Conservation (phyloP, 2,888 invertebrate genomes). For the Pachymerium ferrugineum region DNA sequence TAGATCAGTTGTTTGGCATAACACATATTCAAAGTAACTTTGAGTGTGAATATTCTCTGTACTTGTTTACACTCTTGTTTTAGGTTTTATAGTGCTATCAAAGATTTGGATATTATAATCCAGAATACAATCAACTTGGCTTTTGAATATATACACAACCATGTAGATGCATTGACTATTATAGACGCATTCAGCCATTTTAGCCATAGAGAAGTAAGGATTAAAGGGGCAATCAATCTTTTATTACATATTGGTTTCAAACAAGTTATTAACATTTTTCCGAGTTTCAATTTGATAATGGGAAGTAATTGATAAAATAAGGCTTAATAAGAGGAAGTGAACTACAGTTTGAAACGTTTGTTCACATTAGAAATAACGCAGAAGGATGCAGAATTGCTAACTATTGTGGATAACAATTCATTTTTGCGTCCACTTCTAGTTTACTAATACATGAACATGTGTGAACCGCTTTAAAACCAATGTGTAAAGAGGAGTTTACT, state of each 20-base stretch:
- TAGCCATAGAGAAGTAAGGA: constrained; percentile 57
- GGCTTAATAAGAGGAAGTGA: not conserved
- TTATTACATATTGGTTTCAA: not conserved
- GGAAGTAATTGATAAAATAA: not conserved
- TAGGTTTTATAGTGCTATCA: constrained; percentile 53
- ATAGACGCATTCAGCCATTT: constrained; percentile 72
- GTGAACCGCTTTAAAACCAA: too few species aligned
- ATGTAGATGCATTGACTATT: constrained; percentile 73
- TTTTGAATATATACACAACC: constrained; percentile 70
- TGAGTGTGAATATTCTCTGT: not conserved
- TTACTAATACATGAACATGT: too few species aligned
- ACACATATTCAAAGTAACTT: constrained; percentile 49
- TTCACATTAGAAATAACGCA: too few species aligned
- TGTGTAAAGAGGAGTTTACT: too few species aligned
- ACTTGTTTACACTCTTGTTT: not conserved
- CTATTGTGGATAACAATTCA: too few species aligned
- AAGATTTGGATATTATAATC: constrained; percentile 63
- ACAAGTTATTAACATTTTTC: not conserved
- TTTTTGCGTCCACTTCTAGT: too few species aligned
- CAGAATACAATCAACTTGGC: constrained; percentile 74
- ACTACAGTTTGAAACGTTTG: not conserved
- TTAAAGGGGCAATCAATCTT: too few species aligned
- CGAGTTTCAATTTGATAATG: not conserved
- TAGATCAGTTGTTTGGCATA: constrained; percentile 66
- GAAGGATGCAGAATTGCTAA: too few species aligned